Evolutionary conservation across 2,797 vertebrate species (phyloP).

Genomic region (Borostomias antarcticus): DNA sequence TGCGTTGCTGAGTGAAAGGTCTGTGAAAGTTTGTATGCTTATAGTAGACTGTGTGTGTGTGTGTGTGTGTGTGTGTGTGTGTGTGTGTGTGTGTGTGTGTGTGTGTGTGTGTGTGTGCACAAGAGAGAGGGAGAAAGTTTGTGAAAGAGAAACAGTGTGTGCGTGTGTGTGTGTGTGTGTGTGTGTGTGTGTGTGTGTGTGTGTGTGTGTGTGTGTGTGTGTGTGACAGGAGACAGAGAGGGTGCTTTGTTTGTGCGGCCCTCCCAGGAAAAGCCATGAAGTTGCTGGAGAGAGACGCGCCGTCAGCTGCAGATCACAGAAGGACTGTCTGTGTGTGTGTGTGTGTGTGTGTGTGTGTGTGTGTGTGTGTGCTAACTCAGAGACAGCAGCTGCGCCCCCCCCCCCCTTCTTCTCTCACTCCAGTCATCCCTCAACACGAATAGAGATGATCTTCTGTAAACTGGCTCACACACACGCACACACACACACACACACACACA

Average conservation of each 20-base stretch:
- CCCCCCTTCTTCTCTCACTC: not conserved
- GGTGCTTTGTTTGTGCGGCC: constrained; percentile 20
- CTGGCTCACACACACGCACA: not conserved
- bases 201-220: not conserved
- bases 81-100: constrained; percentile 3
- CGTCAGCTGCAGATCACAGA: constrained; percentile 28
- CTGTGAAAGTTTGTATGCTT: too few species aligned
- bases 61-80: not conserved
- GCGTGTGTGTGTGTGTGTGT: constrained; percentile 7
- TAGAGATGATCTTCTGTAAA: not conserved
- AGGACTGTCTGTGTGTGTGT: constrained; percentile 6
- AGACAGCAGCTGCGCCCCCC: constrained; percentile 22
- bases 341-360: constrained; percentile 12
- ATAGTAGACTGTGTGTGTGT: not conserved
- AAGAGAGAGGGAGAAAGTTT: constrained; percentile 10
- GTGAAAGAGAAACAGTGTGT: not conserved
- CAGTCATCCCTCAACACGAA: not conserved
- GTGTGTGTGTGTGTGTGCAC: constrained; percentile 12
- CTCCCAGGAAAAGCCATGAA: constrained; percentile 15
- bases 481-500: not conserved
- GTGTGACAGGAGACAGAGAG: constrained; percentile 19
- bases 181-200: constrained; percentile 1
- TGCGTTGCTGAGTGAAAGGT: too few species aligned
- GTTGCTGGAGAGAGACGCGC: constrained; percentile 4
- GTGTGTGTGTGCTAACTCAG: constrained; percentile 1